phyloP scores from a whole-genome alignment of 1,140 invertebrate genomes.

The Tyrophagus putrescentiae region DNA sequence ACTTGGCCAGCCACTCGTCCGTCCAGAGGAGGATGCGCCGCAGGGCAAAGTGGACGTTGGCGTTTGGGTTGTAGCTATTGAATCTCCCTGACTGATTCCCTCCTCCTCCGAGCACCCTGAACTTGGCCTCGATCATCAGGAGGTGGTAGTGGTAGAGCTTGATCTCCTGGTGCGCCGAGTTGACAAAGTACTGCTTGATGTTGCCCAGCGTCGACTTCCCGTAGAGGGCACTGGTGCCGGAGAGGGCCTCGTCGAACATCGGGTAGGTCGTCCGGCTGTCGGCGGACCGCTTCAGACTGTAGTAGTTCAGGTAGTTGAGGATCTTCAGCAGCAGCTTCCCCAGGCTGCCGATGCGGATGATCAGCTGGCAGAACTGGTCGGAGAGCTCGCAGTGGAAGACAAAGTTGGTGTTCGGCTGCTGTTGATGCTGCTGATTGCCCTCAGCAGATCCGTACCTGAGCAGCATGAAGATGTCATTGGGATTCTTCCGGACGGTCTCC shows the following conservation, averaged over 20 bases:
- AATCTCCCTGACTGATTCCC: not conserved
- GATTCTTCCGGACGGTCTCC: constrained; percentile 8
- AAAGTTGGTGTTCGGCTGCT: too few species aligned
- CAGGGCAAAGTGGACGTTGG: not conserved
- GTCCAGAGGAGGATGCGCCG: not conserved
- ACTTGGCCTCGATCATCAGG: constrained; percentile 5
- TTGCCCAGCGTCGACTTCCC: not conserved
- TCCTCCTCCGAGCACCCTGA: not conserved
- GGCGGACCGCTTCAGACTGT: not conserved
- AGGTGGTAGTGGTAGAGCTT: constrained; percentile 12
- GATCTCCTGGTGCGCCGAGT: not conserved
- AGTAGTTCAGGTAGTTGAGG: constrained; percentile 12
- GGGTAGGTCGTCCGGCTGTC: constrained; percentile 1
- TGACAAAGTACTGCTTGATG: constrained; percentile 15
- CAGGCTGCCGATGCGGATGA: constrained; percentile 4
- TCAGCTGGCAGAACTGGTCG: constrained; percentile 2
- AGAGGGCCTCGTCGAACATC: constrained; percentile 5
- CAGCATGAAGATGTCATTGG: constrained; percentile 15
- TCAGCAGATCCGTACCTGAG: not conserved
- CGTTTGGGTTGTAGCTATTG: too few species aligned
- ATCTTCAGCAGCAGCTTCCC: constrained; percentile 11
- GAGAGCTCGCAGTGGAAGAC: too few species aligned
- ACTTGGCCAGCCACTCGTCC: not conserved
- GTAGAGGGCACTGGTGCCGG: not conserved
- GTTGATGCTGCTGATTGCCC: not conserved